Evolutionary conservation across 2,888 invertebrate genomes (phyloP).

Genomic region (Euclidia mi): DNA sequence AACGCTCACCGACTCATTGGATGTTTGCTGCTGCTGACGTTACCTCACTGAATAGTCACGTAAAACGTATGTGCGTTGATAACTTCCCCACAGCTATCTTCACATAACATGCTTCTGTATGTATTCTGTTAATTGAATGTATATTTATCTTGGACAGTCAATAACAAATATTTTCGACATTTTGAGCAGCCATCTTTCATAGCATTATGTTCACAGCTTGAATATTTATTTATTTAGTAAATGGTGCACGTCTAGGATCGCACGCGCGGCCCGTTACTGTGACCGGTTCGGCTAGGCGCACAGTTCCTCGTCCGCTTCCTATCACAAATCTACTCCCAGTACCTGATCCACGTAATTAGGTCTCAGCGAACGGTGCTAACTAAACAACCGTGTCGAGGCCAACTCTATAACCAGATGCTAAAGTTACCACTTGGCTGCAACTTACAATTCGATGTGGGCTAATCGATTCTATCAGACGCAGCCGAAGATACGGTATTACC

Average conservation of each 20-base stretch:
- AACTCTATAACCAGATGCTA: conserved; percentile 57
- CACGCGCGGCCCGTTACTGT: conserved; percentile 56
- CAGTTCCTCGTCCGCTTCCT: conserved; percentile 73
- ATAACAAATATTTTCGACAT: conserved; percentile 8
- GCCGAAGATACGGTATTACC: conserved; percentile 49
- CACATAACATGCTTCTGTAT: conserved; percentile 1
- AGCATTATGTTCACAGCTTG: no score
- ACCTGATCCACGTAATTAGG: conserved; percentile 69
- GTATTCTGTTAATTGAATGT: no score
- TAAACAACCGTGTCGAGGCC: conserved; percentile 81
- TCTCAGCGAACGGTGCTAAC: conserved; percentile 73
- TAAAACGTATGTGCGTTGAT: conserved; percentile 15
- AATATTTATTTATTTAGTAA: conserved; percentile 42
- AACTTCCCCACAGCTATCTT: not conserved
- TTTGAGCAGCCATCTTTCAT: no score
- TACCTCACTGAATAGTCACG: conserved; percentile 34
- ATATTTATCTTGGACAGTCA: no score
- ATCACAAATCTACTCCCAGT: conserved; percentile 71
- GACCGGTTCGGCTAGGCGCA: conserved; percentile 67
- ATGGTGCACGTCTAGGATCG: conserved; percentile 28
- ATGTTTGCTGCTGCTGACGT: conserved; percentile 41
- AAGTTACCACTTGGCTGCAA: conserved; percentile 54
- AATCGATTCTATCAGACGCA: conserved; percentile 65
- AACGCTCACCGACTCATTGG: conserved; percentile 71
- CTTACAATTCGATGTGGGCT: conserved; percentile 60